Percentiles rank a stretch among this genome's conserved stretches.
Conservation (phyloP, 2,888 invertebrate species). For the Adineta ricciae region DNA sequence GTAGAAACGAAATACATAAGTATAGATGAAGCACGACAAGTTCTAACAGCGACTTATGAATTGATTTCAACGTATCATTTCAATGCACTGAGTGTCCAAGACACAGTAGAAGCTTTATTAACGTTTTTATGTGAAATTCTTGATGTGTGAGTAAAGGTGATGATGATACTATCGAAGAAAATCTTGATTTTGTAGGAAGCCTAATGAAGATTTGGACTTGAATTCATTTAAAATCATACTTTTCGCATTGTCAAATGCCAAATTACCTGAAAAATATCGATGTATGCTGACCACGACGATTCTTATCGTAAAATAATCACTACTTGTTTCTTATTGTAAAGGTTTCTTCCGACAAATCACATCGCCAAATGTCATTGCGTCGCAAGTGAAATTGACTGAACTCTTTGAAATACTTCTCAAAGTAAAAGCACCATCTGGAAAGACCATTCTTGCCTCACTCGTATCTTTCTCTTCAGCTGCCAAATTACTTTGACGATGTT, state of each 20-base stretch:
- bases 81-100: background rate
- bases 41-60: background rate
- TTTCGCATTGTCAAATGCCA: slow-evolving; percentile 17
- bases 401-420: slow-evolving; percentile 14
- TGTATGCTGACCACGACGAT: background rate
- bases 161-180: no score
- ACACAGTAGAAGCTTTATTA: background rate
- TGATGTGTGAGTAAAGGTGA: background rate
- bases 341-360: slow-evolving; percentile 9
- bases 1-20: background rate
- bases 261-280: slow-evolving; percentile 21
- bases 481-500: background rate
- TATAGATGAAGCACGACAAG: background rate
- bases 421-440: no score
- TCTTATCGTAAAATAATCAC: no score
- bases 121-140: background rate
- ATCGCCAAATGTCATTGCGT: background rate
- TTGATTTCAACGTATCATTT: background rate
- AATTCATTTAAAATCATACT: slow-evolving; percentile 10
- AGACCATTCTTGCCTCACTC: no score
- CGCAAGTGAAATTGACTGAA: background rate
- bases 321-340: background rate
- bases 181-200: background rate
- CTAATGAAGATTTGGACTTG: background rate
- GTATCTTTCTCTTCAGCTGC: background rate